phyloP scores from a whole-genome alignment of 2,797 vertebrate genomes.

The Hyperoplus lanceolatus region DNA sequence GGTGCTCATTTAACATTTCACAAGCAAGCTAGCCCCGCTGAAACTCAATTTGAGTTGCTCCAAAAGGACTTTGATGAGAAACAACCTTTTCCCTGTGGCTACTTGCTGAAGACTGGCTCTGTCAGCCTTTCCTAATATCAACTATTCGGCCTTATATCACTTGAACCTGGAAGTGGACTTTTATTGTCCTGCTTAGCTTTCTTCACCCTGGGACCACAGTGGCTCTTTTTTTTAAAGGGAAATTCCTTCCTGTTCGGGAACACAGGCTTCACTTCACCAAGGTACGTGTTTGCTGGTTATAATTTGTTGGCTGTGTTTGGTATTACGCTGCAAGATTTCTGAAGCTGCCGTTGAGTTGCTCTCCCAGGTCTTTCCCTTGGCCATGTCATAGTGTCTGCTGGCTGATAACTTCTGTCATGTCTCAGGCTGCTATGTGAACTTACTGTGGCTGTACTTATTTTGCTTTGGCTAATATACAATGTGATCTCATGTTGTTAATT shows the following conservation, averaged over 20 bases:
- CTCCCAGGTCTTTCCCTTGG: slow-evolving; percentile 4
- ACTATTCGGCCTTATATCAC: background rate
- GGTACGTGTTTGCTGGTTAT: slow-evolving; percentile 28
- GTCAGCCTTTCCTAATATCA: background rate
- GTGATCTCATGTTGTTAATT: slow-evolving; percentile 40
- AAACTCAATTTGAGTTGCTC: background rate
- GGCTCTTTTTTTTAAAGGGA: slow-evolving; percentile 13
- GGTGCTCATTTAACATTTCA: background rate
- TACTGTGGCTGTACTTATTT: slow-evolving; percentile 15
- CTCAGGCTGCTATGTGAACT: background rate
- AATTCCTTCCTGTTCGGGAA: background rate
- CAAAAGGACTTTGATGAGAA: background rate
- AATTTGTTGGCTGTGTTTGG: slow-evolving; percentile 24
- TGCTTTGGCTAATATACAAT: slow-evolving; percentile 10
- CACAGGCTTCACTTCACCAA: background rate
- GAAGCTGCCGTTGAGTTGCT: slow-evolving; percentile 34
- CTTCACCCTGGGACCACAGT: background rate
- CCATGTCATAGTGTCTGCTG: slow-evolving; percentile 8
- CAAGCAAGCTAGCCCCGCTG: background rate
- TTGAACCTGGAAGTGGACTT: background rate
- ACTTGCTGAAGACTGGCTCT: background rate
- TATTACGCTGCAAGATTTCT: slow-evolving; percentile 11
- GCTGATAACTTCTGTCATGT: slow-evolving; percentile 23
- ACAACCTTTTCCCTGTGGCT: background rate
- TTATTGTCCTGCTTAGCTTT: background rate